Conservation (phyloP, 2,888 invertebrate species). For the Cheilosia vulpina region DNA sequence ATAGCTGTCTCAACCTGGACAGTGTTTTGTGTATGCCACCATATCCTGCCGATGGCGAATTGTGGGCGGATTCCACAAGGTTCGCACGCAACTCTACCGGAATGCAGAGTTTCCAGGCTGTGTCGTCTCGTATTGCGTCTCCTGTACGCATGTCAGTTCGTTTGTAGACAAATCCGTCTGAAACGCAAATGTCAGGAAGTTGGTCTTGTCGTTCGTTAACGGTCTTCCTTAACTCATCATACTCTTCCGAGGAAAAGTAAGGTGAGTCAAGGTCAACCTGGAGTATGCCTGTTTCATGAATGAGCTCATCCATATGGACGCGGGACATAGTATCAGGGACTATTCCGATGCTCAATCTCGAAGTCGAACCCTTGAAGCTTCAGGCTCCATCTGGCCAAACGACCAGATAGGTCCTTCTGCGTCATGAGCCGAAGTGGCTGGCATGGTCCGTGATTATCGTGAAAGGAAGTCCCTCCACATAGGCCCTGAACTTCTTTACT, state of each 20-base stretch:
- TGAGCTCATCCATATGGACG: too few relatives aligned
- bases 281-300: too few relatives aligned
- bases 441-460: background rate
- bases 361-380: background rate
- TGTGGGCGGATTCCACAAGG: background rate
- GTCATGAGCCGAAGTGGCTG: background rate
- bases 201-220: background rate
- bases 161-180: background rate
- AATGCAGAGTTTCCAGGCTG: background rate
- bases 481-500: background rate
- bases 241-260: slow-evolving; percentile 1
- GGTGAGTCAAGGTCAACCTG: background rate
- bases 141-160: background rate
- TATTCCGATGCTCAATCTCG: background rate
- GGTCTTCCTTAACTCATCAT: slow-evolving; percentile 1
- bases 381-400: background rate
- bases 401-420: background rate
- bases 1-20: slow-evolving; percentile 5
- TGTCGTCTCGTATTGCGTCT: background rate
- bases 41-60: background rate
- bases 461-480: background rate
- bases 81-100: background rate
- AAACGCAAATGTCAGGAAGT: slow-evolving; percentile 1
- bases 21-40: background rate
- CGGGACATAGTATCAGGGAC: too few relatives aligned